phyloP scores from a whole-genome alignment of 2,888 invertebrate species.

The Enoplolaimus lenunculus region DNA sequence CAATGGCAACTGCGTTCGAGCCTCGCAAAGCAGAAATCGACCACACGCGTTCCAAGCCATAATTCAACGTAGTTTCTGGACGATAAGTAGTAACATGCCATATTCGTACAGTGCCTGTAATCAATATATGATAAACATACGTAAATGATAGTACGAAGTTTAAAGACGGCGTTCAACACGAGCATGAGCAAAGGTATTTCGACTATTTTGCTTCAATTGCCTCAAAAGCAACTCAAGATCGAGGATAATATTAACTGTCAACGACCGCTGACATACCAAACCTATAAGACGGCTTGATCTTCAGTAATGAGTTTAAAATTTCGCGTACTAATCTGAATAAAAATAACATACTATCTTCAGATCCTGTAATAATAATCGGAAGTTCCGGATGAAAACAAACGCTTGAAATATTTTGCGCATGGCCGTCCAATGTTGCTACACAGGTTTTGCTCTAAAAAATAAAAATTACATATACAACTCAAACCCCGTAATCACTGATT shows the following conservation, averaged over 20 bases:
- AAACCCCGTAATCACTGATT: too few relatives aligned
- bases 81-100: conserved; percentile 97
- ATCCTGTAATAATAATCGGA: conserved; percentile 87
- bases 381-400: conserved; percentile 96
- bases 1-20: conserved; percentile 86
- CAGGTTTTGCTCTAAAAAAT: conserved; percentile 80
- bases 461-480: too few relatives aligned
- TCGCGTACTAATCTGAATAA: too few relatives aligned
- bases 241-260: neutral
- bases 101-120: conserved; percentile 69
- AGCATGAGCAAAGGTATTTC: too few relatives aligned
- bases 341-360: conserved; percentile 65
- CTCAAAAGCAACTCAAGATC: too few relatives aligned
- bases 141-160: too few relatives aligned
- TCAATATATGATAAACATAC: neutral
- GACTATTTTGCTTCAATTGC: too few relatives aligned
- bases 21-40: conserved; percentile 80
- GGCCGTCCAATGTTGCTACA: conserved; percentile 91
- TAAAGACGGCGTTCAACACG: too few relatives aligned
- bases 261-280: neutral
- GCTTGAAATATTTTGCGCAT: conserved; percentile 74
- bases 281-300: too few relatives aligned
- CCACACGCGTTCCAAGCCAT: conserved; percentile 96
- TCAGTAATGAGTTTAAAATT: too few relatives aligned
- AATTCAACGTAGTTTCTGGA: conserved; percentile 86